Evolutionary conservation across 2,888 invertebrate species (phyloP).

Genomic region (Vanessa cardui): DNA sequence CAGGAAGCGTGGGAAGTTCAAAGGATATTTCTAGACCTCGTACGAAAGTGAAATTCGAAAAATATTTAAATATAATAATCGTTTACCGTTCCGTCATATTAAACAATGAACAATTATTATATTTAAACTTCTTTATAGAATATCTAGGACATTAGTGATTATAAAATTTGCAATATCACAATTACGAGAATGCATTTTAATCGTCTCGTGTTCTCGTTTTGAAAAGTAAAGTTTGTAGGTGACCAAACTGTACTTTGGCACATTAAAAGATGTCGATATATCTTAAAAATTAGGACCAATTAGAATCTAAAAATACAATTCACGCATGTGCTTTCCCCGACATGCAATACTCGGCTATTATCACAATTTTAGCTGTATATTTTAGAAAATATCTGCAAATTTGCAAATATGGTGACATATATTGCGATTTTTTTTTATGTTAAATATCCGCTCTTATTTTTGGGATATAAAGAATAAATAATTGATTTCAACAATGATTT

Average conservation of each 20-base stretch:
- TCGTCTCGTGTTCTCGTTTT: background rate
- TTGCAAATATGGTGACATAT: background rate
- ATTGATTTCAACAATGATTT: too few species aligned
- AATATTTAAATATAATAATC: background rate
- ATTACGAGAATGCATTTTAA: background rate
- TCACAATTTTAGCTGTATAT: conserved; percentile 17
- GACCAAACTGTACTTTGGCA: too few species aligned
- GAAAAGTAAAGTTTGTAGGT: too few species aligned
- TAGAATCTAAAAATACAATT: conserved; percentile 16
- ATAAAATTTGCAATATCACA: background rate
- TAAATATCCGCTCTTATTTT: too few species aligned
- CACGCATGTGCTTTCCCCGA: conserved; percentile 17
- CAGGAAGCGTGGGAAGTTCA: conserved; percentile 40
- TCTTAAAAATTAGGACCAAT: conserved; percentile 17
- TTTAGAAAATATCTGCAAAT: conserved; percentile 12
- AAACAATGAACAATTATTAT: background rate
- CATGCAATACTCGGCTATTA: conserved; percentile 12
- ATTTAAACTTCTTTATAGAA: background rate
- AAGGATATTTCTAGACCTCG: conserved; percentile 33
- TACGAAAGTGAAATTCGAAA: background rate
- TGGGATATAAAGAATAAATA: too few species aligned
- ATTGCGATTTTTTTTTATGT: conserved; percentile 1
- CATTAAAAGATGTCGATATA: background rate
- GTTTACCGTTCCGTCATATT: too few species aligned
- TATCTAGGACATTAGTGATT: background rate